These are phyloP conservation scores for Phyllotreta striolata DNA, from an alignment of 2,888 invertebrate species.

Conservation along the genomic window DNA sequence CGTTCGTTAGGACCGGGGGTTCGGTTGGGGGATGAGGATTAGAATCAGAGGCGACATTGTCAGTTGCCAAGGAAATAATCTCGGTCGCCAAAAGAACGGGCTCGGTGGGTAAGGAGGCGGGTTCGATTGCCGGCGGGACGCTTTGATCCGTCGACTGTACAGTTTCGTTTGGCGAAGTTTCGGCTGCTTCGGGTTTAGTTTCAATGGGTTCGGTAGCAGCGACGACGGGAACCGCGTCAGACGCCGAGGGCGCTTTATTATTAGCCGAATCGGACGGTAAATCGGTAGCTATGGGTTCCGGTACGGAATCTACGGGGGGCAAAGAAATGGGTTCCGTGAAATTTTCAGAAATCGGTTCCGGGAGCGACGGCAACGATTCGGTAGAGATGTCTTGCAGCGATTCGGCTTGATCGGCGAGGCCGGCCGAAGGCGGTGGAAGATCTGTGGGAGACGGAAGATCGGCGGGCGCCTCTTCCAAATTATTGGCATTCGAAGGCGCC, in stretches of 20 bases:
- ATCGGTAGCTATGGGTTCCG: conserved; percentile 56
- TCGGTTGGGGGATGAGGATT: conserved; percentile 40
- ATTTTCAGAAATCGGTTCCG: conserved; percentile 57
- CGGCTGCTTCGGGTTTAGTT: neutral
- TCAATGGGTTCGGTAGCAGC: neutral
- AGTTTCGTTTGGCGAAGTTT: too few relatives aligned
- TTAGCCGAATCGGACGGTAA: conserved; percentile 3
- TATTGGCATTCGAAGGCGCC: conserved; percentile 27
- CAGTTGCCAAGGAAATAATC: neutral
- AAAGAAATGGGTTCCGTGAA: conserved; percentile 60
- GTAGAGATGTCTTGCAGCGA: conserved; percentile 60
- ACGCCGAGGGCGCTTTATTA: conserved; percentile 28
- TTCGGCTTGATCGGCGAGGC: conserved; percentile 56
- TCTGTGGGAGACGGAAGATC: conserved; percentile 35
- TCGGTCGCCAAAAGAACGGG: conserved; percentile 27
- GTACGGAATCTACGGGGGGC: conserved; percentile 59
- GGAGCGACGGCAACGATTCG: conserved; percentile 58
- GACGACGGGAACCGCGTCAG: conserved; percentile 20
- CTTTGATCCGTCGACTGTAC: too few relatives aligned
- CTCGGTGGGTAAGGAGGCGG: neutral
- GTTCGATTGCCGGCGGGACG: too few relatives aligned
- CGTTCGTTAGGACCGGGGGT: conserved; percentile 56
- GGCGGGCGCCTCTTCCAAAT: conserved; percentile 31
- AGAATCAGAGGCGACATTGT: conserved; percentile 27
- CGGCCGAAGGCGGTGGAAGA: conserved; percentile 17